A percentile compares a stretch with the other conserved stretches of the same genome.
These are phyloP conservation scores for Psylliodes chrysocephalus DNA, from an alignment of 2,888 invertebrate genomes.

Conservation along the genomic window DNA sequence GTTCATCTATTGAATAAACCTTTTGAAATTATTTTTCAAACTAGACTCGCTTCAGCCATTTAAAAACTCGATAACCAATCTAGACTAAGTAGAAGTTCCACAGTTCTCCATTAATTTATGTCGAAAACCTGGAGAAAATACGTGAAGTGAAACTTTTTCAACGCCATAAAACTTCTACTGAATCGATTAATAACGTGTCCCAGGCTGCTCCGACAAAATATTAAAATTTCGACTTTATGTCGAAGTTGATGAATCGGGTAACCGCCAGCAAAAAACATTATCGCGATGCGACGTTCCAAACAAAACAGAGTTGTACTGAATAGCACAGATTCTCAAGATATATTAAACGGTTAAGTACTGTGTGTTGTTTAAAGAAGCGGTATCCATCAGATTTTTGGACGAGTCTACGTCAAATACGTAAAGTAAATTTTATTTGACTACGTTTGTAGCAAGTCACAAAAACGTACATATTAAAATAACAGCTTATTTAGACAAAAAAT, in stretches of 20 bases:
- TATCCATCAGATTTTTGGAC: no score
- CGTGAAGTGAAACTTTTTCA: conserved; percentile 13
- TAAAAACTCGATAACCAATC: conserved; percentile 15
- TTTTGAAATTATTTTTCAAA: conserved; percentile 1
- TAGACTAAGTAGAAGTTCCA: conserved; percentile 8
- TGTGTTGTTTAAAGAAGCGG: no score
- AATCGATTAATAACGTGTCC: conserved; percentile 28
- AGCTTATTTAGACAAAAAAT: no score
- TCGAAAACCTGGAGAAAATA: conserved; percentile 20
- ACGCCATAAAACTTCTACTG: conserved; percentile 23
- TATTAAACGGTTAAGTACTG: no score
- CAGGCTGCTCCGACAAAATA: conserved; percentile 16
- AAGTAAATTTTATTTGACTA: no score
- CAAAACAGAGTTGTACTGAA: background rate
- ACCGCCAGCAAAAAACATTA: conserved; percentile 23
- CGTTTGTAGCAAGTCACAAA: no score
- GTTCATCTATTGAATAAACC: background rate
- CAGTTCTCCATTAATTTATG: conserved; percentile 21
- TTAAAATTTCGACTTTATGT: conserved; percentile 25
- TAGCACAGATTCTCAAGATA: no score
- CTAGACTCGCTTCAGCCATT: conserved; percentile 10
- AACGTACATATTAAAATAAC: no score
- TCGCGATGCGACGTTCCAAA: background rate
- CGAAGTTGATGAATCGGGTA: conserved; percentile 35
- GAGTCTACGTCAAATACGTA: no score